Percentiles rank a stretch among this genome's conserved stretches.
Evolutionary conservation across 1,140 invertebrate genomes (phyloP).

Genomic region (Neotoxoptera formosana): DNA sequence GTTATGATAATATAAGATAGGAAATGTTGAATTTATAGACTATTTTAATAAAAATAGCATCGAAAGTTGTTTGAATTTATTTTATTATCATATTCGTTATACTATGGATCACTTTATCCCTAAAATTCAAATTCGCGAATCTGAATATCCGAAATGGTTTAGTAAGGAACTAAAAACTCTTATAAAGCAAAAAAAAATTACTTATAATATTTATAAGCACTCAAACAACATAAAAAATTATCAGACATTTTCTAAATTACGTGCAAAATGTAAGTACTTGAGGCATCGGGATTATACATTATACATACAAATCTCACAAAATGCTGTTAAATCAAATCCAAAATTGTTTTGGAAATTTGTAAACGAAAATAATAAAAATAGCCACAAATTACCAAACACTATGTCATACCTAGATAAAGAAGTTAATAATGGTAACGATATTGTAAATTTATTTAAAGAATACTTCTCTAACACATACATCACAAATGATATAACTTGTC

Average conservation of each 20-base stretch:
- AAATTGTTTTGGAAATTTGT: constrained; percentile 13
- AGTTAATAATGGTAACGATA: no score
- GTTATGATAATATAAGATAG: no score
- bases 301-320: not conserved
- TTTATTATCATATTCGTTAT: not conserved
- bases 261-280: no score
- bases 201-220: not conserved
- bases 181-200: not conserved
- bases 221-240: constrained; percentile 1
- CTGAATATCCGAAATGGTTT: not conserved
- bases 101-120: not conserved
- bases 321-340: not conserved
- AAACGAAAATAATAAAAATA: not conserved
- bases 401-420: no score
- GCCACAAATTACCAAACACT: no score
- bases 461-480: no score
- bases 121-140: not conserved
- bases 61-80: not conserved
- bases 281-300: not conserved
- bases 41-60: not conserved
- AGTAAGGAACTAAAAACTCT: not conserved
- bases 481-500: no score
- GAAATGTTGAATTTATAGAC: no score
- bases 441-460: no score
- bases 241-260: not conserved